Percentiles rank a stretch among this genome's conserved stretches.
Evolutionary conservation across 2,113 vertebrate species (phyloP).

Genomic region (Phylloscopus trochilus): DNA sequence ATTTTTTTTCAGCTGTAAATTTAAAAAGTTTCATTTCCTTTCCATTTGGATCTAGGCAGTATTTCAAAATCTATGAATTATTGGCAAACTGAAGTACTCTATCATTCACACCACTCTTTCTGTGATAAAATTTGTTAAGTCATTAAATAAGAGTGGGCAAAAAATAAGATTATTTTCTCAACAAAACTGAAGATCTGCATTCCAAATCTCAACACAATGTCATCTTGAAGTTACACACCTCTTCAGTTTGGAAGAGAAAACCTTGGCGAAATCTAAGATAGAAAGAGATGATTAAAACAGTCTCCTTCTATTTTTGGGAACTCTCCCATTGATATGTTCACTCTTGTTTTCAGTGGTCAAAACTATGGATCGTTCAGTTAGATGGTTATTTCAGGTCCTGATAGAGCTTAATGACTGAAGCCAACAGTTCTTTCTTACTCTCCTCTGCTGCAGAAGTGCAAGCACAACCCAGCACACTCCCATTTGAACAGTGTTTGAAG

Average conservation of each 20-base stretch:
- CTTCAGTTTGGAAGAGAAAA: not conserved
- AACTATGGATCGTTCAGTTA: not conserved
- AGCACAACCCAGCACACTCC: not conserved
- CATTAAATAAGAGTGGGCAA: not conserved
- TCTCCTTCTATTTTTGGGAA: not conserved
- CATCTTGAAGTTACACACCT: not conserved
- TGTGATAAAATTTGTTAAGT: not conserved
- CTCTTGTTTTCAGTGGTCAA: not conserved
- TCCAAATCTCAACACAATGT: not conserved
- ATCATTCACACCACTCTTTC: not conserved
- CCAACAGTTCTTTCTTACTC: not conserved
- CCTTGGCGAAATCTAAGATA: not conserved
- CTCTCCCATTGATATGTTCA: not conserved
- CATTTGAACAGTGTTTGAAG: accelerated
- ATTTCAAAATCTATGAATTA: not conserved
- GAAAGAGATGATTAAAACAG: not conserved
- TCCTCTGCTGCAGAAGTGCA: not conserved
- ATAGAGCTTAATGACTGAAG: not conserved
- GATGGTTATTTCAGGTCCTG: not conserved
- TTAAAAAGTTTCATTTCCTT: not conserved
- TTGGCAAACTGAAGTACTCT: not conserved
- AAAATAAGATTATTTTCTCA: not conserved
- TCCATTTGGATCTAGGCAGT: not conserved
- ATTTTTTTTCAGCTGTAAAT: not conserved
- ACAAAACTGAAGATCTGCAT: not conserved